Base-by-base conservation (phyloP, 2,797 vertebrate species). In the Glossophaga mutica region DNA sequence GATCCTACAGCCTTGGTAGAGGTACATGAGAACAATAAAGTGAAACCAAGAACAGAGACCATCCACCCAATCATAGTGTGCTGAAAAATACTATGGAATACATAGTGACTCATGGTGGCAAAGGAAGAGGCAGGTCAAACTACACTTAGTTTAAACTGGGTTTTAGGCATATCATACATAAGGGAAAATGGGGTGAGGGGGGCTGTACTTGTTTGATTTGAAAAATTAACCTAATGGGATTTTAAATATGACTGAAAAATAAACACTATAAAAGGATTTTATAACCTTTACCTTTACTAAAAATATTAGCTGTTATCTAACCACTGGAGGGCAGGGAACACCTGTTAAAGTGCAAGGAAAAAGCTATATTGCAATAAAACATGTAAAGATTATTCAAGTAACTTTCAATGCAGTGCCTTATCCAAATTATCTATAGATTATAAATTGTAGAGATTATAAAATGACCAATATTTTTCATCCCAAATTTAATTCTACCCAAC, bases 231-330 rank as follows among this genome's bases (percentile, higher is more conserved):
- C 37, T 89, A 89, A 89, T 74, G 42, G 5, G 29, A 55, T 73
- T 90, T 92, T 90, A 94, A 89, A 57, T 55, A 91, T 82, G 26
- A 65, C 19, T 79, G 83, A 79, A 91, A 92, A 92, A 93, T 67
- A 84, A 91, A 89, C 26, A 74, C 21, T n/a, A 6, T 42, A 71
- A 86, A 65, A 50, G 29, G 18, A 90, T 48, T 82, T 91, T 71
- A 90, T 96, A 90, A 78, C 32, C 50, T 90, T 94, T 81, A 89
- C 8, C 50, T 88, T 86, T 73, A 73, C 79, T 93, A 65, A 96
- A 91, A 94, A 62, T 88, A 50, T 92, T 89, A 77, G 26, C 44
- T 85, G 7, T 93, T 50, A 84, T 95, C 44, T 91, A 95, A 95
- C 74, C 78, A 94, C 67, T 89, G 84, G 93, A 82, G 73, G 44